These are phyloP conservation scores for Synergus laeviventris DNA, from an alignment of 2,888 invertebrate species.

Conservation along the genomic window DNA sequence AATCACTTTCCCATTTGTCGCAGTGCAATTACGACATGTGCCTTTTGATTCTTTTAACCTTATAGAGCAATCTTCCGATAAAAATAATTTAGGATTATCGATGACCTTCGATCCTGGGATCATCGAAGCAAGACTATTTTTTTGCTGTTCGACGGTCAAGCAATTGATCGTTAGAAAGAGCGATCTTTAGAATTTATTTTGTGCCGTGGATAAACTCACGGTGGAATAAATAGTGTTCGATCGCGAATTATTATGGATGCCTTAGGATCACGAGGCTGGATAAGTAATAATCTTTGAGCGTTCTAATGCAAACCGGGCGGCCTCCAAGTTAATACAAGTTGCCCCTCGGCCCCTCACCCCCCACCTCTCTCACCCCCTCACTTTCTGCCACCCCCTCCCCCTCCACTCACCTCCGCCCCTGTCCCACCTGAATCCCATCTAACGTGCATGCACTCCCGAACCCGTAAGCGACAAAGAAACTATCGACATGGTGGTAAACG, in stretches of 20 bases:
- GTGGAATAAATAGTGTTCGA: slow-evolving; percentile 47
- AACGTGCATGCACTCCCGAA: slow-evolving; percentile 56
- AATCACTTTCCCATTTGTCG: too few relatives aligned
- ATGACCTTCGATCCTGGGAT: slow-evolving; percentile 18
- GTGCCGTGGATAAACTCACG: slow-evolving; percentile 55
- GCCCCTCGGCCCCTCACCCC: slow-evolving; percentile 39
- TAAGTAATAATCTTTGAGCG: slow-evolving; percentile 75
- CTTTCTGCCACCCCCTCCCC: slow-evolving; percentile 41
- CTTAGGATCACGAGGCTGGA: slow-evolving; percentile 71
- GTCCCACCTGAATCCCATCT: slow-evolving; percentile 51
- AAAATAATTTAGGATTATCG: background rate
- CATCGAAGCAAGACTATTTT: slow-evolving; percentile 31
- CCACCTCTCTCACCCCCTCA: background rate
- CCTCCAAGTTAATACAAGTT: slow-evolving; percentile 66
- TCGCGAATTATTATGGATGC: slow-evolving; percentile 71
- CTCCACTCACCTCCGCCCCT: slow-evolving; percentile 41
- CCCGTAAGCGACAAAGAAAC: slow-evolving; percentile 57
- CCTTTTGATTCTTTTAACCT: too few relatives aligned
- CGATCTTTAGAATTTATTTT: slow-evolving; percentile 55
- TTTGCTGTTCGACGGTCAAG: slow-evolving; percentile 43
- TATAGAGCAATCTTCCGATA: background rate
- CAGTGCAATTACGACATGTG: too few relatives aligned
- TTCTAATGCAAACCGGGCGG: slow-evolving; percentile 70
- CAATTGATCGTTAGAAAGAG: slow-evolving; percentile 22
- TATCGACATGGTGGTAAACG: slow-evolving; percentile 53